Conservation (phyloP, 2,797 vertebrate species). For the Rhinella marina region DNA sequence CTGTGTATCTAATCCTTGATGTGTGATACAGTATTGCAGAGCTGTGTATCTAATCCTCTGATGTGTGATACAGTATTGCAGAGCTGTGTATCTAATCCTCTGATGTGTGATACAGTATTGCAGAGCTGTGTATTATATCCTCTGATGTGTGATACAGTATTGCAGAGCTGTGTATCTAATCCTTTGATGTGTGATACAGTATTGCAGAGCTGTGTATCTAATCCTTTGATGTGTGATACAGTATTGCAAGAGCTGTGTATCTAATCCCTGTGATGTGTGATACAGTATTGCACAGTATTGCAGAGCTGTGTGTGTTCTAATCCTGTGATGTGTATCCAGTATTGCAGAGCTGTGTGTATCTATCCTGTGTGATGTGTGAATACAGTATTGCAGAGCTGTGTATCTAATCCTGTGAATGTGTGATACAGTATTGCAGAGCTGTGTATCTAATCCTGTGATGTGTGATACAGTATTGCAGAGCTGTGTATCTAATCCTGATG, state of each 20-base stretch:
- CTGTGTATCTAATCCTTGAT: neutral
- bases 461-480: too few species aligned
- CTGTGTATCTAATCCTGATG: too few species aligned
- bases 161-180: neutral
- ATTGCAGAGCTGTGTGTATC: neutral
- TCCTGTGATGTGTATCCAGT: neutral
- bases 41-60: neutral
- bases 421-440: too few species aligned
- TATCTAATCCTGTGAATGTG: too few species aligned
- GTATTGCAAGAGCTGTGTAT: neutral
- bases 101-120: neutral
- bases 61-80: neutral
- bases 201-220: neutral
- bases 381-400: neutral
- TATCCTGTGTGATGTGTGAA: neutral
- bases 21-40: neutral
- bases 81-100: neutral
- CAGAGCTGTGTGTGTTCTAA: neutral
- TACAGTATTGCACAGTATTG: neutral
- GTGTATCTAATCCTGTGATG: too few species aligned
- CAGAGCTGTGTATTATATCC: neutral
- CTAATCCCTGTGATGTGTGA: slow-evolving; percentile 8
- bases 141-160: neutral
- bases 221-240: neutral
- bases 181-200: neutral